Conservation (phyloP, 2,113 vertebrate species). For the Bufo gargarizans region DNA sequence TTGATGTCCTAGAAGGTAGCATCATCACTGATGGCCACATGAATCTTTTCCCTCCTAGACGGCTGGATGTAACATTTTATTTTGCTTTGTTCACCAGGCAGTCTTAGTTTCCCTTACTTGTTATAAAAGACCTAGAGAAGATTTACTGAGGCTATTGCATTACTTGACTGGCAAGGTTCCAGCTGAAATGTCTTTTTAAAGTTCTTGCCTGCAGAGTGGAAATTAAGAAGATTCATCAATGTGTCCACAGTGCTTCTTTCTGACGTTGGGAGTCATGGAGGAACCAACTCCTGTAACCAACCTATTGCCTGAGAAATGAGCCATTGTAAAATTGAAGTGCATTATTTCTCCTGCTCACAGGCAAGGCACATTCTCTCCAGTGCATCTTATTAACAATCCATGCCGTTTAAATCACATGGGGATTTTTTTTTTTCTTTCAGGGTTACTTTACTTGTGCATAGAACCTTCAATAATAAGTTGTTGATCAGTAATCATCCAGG, state of each 20-base stretch:
- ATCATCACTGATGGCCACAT: background rate
- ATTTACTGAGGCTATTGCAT: constrained; percentile 69
- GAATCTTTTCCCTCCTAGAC: constrained; percentile 21
- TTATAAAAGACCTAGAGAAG: constrained; percentile 64
- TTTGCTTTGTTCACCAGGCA: constrained; percentile 69
- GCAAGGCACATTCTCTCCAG: constrained; percentile 35
- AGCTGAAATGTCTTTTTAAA: constrained; percentile 73
- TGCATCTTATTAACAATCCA: constrained; percentile 44
- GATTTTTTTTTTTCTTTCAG: constrained; percentile 11
- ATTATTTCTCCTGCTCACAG: constrained; percentile 46
- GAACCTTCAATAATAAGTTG: background rate
- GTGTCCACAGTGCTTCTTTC: constrained; percentile 62
- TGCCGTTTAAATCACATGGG: constrained; percentile 14
- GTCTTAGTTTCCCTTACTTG: constrained; percentile 55
- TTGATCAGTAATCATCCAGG: constrained; percentile 11
- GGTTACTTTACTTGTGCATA: constrained; percentile 28
- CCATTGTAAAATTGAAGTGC: constrained; percentile 57
- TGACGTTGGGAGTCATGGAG: constrained; percentile 54
- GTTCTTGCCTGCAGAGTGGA: constrained; percentile 59
- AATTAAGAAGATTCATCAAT: constrained; percentile 62
- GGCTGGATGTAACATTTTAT: constrained; percentile 60
- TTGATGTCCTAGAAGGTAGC: background rate
- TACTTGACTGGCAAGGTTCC: constrained; percentile 67
- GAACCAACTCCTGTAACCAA: constrained; percentile 50
- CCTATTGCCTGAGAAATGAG: constrained; percentile 57